phyloP scores from a whole-genome alignment of 2,797 vertebrate genomes.

The Myotis planiceps region DNA sequence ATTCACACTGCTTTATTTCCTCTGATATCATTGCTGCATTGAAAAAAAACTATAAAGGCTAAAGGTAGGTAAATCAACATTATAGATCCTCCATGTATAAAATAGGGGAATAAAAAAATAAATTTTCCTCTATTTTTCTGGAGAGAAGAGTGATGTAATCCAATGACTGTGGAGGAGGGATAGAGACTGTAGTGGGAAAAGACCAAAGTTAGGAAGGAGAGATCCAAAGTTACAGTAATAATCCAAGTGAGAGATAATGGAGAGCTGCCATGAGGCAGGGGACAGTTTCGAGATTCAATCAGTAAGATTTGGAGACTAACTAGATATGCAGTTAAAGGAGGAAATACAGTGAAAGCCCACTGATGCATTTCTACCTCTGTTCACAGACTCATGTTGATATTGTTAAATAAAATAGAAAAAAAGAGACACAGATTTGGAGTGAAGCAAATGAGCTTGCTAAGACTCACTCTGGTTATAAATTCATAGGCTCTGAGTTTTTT shows the following conservation, averaged over 20 bases:
- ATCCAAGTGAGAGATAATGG: neutral
- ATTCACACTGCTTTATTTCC: neutral
- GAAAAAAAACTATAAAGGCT: neutral
- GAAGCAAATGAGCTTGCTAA: neutral
- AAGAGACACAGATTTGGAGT: neutral
- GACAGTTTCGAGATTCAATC: neutral
- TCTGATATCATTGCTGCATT: neutral
- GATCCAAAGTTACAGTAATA: neutral
- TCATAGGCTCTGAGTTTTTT: neutral
- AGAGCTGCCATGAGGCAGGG: neutral
- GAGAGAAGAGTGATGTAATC: neutral
- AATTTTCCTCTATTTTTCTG: neutral
- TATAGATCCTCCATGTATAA: neutral
- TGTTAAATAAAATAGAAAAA: neutral
- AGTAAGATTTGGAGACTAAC: neutral
- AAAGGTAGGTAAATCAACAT: neutral
- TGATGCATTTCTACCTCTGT: neutral
- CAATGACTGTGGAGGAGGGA: neutral
- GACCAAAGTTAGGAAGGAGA: neutral
- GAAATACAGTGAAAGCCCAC: neutral
- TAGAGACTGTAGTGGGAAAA: neutral
- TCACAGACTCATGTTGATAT: neutral
- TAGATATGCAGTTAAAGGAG: neutral
- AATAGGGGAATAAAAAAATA: neutral
- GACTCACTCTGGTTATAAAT: neutral